Percentiles rank a stretch among this genome's conserved stretches.
Conservation (phyloP, 2,797 vertebrate species). For the Coilia nasus region DNA sequence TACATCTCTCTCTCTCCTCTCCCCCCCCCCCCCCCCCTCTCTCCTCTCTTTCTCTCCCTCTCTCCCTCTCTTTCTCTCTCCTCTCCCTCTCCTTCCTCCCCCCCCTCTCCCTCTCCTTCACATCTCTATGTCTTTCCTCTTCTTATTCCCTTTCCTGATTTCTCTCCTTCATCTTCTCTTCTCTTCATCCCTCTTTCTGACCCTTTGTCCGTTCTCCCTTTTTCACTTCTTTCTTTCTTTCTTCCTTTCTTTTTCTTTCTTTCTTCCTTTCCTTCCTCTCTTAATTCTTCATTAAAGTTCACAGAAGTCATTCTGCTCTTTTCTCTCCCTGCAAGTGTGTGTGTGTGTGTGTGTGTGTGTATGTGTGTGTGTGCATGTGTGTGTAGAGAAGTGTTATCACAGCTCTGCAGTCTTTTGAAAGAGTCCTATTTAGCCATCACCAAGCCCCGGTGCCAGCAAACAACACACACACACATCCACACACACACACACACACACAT, state of each 20-base stretch:
- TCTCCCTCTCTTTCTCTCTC: not conserved
- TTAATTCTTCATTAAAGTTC: too few species aligned
- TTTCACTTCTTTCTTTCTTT: too few species aligned
- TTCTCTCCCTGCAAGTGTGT: too few species aligned
- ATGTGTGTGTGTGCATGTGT: not conserved
- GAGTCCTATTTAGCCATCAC: not conserved
- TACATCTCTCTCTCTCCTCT: not conserved
- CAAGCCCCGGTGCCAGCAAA: not conserved
- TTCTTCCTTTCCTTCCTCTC: too few species aligned
- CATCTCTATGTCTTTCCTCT: not conserved
- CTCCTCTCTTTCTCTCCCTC: not conserved
- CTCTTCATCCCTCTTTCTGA: too few species aligned
- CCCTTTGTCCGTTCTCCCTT: too few species aligned
- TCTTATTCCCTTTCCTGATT: not conserved
- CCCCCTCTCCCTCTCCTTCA: not conserved
- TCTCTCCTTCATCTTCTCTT: not conserved
- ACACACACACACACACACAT: too few species aligned
- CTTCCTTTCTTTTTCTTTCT: not conserved
- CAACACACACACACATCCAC: too few species aligned
- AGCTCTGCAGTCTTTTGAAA: not conserved
- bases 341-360: not conserved
- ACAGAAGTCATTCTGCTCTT: too few species aligned
- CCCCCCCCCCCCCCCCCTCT: not conserved
- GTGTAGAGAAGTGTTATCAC: too few species aligned
- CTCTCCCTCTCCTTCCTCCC: not conserved